Conservation (phyloP, 2,797 vertebrate species). For the Acanthornis magna region DNA sequence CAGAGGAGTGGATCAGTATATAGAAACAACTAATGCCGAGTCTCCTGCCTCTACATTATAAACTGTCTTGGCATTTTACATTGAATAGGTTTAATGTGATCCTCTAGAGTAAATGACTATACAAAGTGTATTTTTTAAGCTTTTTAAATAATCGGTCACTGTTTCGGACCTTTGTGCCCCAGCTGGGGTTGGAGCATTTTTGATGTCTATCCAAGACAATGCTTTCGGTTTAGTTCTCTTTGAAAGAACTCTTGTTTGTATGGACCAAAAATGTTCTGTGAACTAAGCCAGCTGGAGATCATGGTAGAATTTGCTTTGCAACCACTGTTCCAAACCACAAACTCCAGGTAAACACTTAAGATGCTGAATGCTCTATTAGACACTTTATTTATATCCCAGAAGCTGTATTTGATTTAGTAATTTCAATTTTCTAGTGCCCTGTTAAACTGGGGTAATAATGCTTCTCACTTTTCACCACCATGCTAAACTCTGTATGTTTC, state of each 20-base stretch:
- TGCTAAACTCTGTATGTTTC: neutral
- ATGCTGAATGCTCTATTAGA: neutral
- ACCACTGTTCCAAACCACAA: neutral
- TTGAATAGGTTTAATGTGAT: neutral
- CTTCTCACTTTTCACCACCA: neutral
- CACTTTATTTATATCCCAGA: neutral
- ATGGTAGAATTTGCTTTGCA: neutral
- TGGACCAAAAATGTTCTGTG: neutral
- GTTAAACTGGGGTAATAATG: neutral
- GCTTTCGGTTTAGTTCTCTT: neutral
- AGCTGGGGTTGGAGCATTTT: neutral
- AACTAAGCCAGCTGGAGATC: neutral
- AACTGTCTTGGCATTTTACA: neutral
- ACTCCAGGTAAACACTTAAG: neutral
- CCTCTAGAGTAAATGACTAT: neutral
- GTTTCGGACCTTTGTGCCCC: neutral
- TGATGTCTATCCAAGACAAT: neutral
- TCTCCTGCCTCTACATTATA: neutral
- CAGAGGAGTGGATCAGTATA: neutral
- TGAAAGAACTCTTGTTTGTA: neutral
- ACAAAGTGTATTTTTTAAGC: neutral
- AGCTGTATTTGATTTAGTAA: neutral
- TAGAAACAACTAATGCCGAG: neutral
- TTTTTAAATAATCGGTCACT: neutral
- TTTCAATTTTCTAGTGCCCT: neutral